Evolutionary conservation across 2,113 vertebrate genomes (phyloP).

Genomic region (Gymnogyps californianus): DNA sequence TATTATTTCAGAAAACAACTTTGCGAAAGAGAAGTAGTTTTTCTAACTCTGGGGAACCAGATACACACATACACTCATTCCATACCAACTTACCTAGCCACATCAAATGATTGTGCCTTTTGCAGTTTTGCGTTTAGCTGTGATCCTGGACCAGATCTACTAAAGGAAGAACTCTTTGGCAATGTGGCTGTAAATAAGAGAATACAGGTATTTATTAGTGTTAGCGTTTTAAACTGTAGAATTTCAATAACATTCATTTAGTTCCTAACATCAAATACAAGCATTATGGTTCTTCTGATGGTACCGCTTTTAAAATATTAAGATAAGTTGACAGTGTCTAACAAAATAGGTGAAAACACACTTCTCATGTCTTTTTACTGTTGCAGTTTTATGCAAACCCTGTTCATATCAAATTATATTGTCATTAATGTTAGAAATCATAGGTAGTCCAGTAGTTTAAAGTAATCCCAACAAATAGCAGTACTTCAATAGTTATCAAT

Average conservation of each 20-base stretch:
- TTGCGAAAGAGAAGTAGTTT: not conserved
- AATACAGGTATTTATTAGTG: not conserved
- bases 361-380: not conserved
- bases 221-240: not conserved
- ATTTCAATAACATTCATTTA: not conserved
- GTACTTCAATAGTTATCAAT: not conserved
- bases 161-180: slow-evolving; percentile 94
- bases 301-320: not conserved
- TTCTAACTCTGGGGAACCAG: not conserved
- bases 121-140: slow-evolving; percentile 86
- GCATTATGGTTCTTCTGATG: not conserved
- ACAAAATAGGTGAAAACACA: not conserved
- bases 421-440: not conserved
- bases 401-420: not conserved
- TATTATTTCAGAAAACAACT: not conserved
- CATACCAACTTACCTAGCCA: slow-evolving; percentile 78
- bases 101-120: slow-evolving; percentile 92
- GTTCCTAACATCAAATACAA: not conserved
- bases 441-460: not conserved
- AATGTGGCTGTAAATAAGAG: slow-evolving; percentile 78
- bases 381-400: not conserved
- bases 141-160: slow-evolving; percentile 81
- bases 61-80: not conserved
- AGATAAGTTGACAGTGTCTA: not conserved
- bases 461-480: not conserved